Conservation (phyloP, 2,888 invertebrate genomes). For the Julus scanicus region DNA sequence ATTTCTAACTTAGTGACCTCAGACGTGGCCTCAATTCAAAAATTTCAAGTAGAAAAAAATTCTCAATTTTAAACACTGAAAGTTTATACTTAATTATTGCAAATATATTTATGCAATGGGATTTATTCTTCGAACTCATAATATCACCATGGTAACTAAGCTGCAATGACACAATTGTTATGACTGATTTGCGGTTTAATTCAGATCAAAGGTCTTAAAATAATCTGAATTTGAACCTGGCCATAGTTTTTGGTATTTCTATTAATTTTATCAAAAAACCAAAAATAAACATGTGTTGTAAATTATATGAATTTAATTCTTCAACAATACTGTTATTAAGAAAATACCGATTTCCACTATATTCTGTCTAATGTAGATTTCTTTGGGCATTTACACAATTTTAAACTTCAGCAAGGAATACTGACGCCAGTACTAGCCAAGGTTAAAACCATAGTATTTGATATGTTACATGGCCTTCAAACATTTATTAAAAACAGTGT, state of each 20-base stretch:
- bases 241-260: too few relatives aligned
- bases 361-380: too few relatives aligned
- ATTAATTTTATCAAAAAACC: too few relatives aligned
- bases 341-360: not conserved
- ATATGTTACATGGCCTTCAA: not conserved
- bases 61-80: not conserved
- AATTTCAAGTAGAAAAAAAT: not conserved
- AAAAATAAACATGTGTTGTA: too few relatives aligned
- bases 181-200: too few relatives aligned
- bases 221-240: too few relatives aligned
- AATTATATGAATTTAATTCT: too few relatives aligned
- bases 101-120: not conserved
- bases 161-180: too few relatives aligned
- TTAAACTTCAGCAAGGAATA: not conserved
- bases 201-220: too few relatives aligned
- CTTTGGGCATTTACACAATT: too few relatives aligned
- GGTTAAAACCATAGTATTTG: not conserved
- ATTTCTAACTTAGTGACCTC: not conserved
- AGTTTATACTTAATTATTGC: too few relatives aligned
- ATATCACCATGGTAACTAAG: not conserved
- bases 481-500: not conserved
- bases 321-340: too few relatives aligned
- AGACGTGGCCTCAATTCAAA: not conserved
- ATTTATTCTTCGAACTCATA: not conserved
- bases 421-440: not conserved